Evolutionary conservation across 2,888 invertebrate species (phyloP).

Genomic region (Eulithis testata): DNA sequence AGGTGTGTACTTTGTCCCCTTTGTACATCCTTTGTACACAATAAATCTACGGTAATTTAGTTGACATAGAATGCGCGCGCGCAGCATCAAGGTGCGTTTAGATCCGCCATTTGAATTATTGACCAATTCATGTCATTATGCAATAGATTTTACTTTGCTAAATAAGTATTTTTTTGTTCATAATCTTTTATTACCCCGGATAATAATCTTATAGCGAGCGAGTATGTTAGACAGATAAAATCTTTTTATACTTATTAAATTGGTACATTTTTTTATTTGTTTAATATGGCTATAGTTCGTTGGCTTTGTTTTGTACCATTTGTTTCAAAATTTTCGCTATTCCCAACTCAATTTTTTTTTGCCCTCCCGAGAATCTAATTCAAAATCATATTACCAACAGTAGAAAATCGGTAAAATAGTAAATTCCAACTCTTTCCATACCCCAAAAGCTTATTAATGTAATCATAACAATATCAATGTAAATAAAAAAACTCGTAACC

Average conservation of each 20-base stretch:
- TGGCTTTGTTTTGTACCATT: too few relatives aligned
- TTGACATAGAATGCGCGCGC: slow-evolving; percentile 55
- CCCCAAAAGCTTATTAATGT: slow-evolving; percentile 29
- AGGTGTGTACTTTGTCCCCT: slow-evolving; percentile 53
- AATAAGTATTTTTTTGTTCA: slow-evolving; percentile 32
- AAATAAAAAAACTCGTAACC: slow-evolving; percentile 36
- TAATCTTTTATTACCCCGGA: too few relatives aligned
- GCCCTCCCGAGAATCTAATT: slow-evolving; percentile 2
- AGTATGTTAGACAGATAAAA: too few relatives aligned
- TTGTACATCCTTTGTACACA: too few relatives aligned
- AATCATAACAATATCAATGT: slow-evolving; percentile 37
- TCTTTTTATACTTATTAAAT: not conserved
- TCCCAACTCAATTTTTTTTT: not conserved
- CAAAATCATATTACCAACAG: slow-evolving; percentile 5
- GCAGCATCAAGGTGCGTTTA: slow-evolving; percentile 52
- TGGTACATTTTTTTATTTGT: not conserved
- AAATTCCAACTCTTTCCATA: slow-evolving; percentile 26
- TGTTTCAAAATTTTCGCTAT: not conserved
- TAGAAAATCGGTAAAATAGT: slow-evolving; percentile 21
- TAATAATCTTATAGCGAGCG: too few relatives aligned
- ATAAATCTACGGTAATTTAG: slow-evolving; percentile 58
- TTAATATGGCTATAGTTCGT: too few relatives aligned
- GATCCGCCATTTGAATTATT: slow-evolving; percentile 39
- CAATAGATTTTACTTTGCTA: slow-evolving; percentile 49
- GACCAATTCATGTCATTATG: slow-evolving; percentile 50